These are phyloP conservation scores for Caenorhabditis sp. DNA, from an alignment of 2,888 invertebrate genomes.

Conservation along the genomic window DNA sequence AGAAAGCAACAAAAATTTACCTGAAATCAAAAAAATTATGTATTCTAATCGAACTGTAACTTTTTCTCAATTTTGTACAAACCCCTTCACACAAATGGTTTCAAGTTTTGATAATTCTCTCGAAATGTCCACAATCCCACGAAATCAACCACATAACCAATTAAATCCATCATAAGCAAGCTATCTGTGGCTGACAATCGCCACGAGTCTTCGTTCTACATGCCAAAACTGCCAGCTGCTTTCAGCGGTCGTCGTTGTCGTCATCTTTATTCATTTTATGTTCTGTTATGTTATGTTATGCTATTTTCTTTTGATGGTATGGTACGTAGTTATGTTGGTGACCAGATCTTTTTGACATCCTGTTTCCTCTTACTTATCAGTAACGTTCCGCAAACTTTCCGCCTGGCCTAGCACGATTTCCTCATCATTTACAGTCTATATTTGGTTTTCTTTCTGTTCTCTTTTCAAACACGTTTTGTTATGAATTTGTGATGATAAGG, in stretches of 20 bases:
- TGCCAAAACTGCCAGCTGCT: conserved; percentile 22
- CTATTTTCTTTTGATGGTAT: conserved; percentile 48
- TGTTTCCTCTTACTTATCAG: conserved; percentile 32
- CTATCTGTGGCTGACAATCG: conserved; percentile 38
- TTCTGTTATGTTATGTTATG: conserved; percentile 41
- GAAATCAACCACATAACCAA: conserved; percentile 42
- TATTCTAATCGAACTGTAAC: no score
- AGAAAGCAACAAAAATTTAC: no score
- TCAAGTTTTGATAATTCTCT: conserved; percentile 46
- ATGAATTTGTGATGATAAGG: no score
- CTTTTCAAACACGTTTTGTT: no score
- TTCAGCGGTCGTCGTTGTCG: conserved; percentile 30
- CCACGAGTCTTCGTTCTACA: conserved; percentile 20
- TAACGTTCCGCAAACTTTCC: conserved; percentile 11
- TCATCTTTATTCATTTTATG: conserved; percentile 7
- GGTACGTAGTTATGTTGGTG: conserved; percentile 46
- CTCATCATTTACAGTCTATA: neutral
- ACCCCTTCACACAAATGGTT: no score
- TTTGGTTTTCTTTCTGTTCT: no score
- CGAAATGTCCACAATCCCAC: conserved; percentile 50
- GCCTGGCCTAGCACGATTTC: conserved; percentile 7
- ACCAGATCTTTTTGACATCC: conserved; percentile 35
- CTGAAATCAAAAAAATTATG: no score
- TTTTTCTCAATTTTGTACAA: no score
- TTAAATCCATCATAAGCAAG: conserved; percentile 31